Conservation (phyloP, 2,888 invertebrate species). For the Cheilosia vulpina region DNA sequence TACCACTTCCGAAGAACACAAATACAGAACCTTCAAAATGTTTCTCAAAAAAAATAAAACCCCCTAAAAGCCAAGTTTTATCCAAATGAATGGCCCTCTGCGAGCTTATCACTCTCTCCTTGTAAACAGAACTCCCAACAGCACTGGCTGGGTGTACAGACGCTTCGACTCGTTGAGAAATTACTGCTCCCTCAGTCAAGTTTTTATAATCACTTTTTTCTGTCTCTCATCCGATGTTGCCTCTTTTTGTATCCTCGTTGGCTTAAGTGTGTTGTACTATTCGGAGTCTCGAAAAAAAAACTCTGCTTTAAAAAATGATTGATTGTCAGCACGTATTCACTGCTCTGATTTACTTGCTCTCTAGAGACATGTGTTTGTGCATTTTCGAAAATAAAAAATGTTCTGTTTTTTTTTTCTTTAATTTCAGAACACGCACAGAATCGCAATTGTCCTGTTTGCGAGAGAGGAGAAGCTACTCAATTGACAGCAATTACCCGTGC, state of each 20-base stretch:
- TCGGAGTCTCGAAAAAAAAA: not conserved
- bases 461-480: not conserved
- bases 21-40: constrained; percentile 11
- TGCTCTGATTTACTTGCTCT: constrained; percentile 9
- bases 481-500: constrained; percentile 14
- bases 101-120: constrained; percentile 62
- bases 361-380: not conserved
- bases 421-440: constrained; percentile 29
- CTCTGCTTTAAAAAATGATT: constrained; percentile 39
- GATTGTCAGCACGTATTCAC: constrained; percentile 32
- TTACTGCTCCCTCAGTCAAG: constrained; percentile 40
- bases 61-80: constrained; percentile 58
- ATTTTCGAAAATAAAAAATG: constrained; percentile 4
- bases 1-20: constrained; percentile 17
- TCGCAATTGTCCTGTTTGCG: not conserved
- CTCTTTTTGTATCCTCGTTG: constrained; percentile 8
- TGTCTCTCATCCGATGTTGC: not conserved
- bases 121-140: constrained; percentile 25
- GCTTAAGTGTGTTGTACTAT: constrained; percentile 20
- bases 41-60: constrained; percentile 43
- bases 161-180: constrained; percentile 55
- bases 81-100: constrained; percentile 60
- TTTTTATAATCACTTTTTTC: constrained; percentile 54
- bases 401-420: not conserved
- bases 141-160: constrained; percentile 22